These are phyloP conservation scores for Lutjanus argentimaculatus DNA, from an alignment of 2,797 vertebrate species.

Conservation along the genomic window DNA sequence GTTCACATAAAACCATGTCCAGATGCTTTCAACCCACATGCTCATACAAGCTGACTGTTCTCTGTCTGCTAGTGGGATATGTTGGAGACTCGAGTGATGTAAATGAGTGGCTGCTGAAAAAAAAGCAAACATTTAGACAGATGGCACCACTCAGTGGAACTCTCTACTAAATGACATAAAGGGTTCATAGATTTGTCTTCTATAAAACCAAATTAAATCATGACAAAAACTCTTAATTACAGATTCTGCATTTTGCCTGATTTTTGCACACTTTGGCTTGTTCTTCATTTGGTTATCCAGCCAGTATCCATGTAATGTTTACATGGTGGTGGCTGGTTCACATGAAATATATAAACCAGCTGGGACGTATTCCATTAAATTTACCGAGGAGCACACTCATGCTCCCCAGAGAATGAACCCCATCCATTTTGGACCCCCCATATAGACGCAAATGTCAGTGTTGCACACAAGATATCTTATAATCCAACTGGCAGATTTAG, in stretches of 20 bases:
- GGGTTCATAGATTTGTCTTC: slow-evolving; percentile 31
- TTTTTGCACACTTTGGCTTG: background rate
- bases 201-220: slow-evolving; percentile 26
- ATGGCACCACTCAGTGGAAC: slow-evolving; percentile 45
- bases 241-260: background rate
- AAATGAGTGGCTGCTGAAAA: slow-evolving; percentile 48
- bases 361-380: slow-evolving; percentile 17
- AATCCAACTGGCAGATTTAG: slow-evolving; percentile 27
- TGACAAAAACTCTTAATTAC: slow-evolving; percentile 24
- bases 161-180: slow-evolving; percentile 22
- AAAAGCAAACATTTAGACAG: slow-evolving; percentile 57
- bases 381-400: background rate
- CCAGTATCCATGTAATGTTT: background rate
- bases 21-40: slow-evolving; percentile 41
- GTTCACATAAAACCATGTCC: slow-evolving; percentile 42
- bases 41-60: slow-evolving; percentile 30
- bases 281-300: background rate
- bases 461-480: slow-evolving; percentile 30
- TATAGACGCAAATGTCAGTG: slow-evolving; percentile 29
- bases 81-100: slow-evolving; percentile 39
- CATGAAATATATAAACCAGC: slow-evolving; percentile 9
- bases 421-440: slow-evolving; percentile 5
- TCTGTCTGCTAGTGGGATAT: slow-evolving; percentile 34
- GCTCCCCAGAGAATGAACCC: slow-evolving; percentile 12
- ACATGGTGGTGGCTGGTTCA: too few species aligned